A percentile compares a stretch with the other conserved stretches of the same genome.
Evolutionary conservation across 2,113 vertebrate genomes (phyloP).

Genomic region (Rostratula benghalensis): DNA sequence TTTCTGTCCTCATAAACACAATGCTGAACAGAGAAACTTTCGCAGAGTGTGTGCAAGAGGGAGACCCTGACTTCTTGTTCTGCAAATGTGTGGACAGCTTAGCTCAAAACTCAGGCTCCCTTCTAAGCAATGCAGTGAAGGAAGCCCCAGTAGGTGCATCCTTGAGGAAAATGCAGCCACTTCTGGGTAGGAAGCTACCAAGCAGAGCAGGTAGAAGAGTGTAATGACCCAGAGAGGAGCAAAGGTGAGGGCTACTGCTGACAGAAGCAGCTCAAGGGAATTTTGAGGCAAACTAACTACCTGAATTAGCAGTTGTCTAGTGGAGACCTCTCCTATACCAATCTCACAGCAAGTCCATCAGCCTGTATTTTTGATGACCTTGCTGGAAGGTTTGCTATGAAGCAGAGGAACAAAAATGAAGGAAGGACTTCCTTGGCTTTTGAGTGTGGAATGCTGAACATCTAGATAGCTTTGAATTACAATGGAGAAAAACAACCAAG

Average conservation of each 20-base stretch:
- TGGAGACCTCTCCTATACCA: not conserved
- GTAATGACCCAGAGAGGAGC: not conserved
- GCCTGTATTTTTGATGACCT: not conserved
- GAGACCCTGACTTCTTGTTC: not conserved
- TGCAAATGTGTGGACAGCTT: not conserved
- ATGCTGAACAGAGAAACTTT: not conserved
- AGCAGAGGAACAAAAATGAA: not conserved
- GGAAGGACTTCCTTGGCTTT: not conserved
- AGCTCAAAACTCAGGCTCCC: not conserved
- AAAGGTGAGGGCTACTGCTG: not conserved
- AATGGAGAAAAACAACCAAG: not conserved
- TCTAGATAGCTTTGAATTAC: not conserved
- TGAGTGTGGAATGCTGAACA: not conserved
- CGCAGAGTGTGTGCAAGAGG: not conserved
- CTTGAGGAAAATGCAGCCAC: not conserved
- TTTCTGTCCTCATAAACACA: slow-evolving; percentile 42
- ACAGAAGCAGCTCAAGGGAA: not conserved
- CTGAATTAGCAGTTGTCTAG: not conserved
- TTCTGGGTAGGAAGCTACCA: not conserved
- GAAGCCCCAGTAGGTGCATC: not conserved
- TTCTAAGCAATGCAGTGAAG: not conserved
- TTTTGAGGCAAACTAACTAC: not conserved
- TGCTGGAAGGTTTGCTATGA: not conserved
- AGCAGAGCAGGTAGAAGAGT: not conserved
- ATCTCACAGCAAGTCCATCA: not conserved